Evolutionary conservation across 2,113 vertebrate genomes (phyloP), one percentile per base, ranked within the genome.

Genomic region (Tragulus kanchil): DNA sequence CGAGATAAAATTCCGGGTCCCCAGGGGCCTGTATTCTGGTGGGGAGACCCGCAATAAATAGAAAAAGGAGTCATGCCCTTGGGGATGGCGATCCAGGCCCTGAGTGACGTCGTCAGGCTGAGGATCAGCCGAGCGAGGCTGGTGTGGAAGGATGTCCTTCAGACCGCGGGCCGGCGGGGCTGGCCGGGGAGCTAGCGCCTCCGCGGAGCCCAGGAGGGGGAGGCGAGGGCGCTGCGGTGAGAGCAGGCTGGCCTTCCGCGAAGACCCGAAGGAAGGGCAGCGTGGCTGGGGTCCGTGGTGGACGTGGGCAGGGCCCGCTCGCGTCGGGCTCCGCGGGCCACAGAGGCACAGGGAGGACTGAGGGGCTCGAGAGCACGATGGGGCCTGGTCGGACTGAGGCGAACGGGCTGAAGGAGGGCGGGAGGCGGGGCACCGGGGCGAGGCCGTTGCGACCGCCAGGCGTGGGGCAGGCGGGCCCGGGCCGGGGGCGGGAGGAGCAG

Each of bases 251-350:
- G 36, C 11, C 21, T 6, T 78, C 26, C 84, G 59, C 1, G 0
- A 12, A 36, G 71, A 65, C 10, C 50, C 2, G 10, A 21, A 17
- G 50, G 79, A 23, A 64, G 26, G 13, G 17, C 64, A 5, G 31
- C 0, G 2, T 31, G 90, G 31, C 59, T 0, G 0, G 54, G 4
- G 48, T 4, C 19, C 11, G n/a, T 3, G 31, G 23, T 2, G 0
- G 8, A 15, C 14, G 11, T 1, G 6, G 50, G 36, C 4, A 2
- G 50, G 75, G 19, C 75, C 8, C 0, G 45, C 19, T n/a, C 50
- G 0, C 0, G 1, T 1, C 45, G 62, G 48, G 15, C 28, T 59
- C 52, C 31, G n/a, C 1, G 8, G 12, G 15, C 6, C 82, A 15
- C 12, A 1, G 75, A 16, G 62, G 6, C 11, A 2, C 0, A 8